phyloP scores from a whole-genome alignment of 1,140 invertebrate genomes.

The Stegodyphus dumicola region DNA sequence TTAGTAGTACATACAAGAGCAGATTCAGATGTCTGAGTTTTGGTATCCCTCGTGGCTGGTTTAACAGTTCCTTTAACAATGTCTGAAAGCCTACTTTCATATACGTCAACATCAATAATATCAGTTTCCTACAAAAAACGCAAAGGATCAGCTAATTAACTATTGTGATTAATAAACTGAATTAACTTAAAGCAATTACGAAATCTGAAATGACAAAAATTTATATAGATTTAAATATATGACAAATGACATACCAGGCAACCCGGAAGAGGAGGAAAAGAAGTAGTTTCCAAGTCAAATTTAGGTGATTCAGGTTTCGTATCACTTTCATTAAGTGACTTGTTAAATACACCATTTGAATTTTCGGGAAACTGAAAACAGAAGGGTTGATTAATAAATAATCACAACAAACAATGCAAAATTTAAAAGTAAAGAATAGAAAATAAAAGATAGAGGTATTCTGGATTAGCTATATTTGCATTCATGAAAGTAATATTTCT shows the following conservation, averaged over 20 bases:
- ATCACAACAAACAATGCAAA: no score
- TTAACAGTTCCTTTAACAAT: conserved; percentile 83
- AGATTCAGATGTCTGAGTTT: conserved; percentile 68
- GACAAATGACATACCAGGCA: conserved; percentile 64
- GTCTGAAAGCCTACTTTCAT: conserved; percentile 76
- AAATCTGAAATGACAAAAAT: no score
- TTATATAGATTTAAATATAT: no score
- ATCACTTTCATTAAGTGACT: conserved; percentile 39
- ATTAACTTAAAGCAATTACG: no score
- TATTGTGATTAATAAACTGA: no score
- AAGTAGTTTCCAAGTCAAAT: conserved; percentile 82
- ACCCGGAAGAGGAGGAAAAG: conserved; percentile 85
- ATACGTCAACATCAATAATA: conserved; percentile 64
- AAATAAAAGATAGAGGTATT: no score
- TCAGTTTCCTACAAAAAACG: conserved; percentile 43
- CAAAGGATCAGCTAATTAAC: no score
- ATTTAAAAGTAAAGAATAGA: no score
- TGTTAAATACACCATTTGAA: conserved; percentile 24
- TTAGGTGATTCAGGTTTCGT: conserved; percentile 67
- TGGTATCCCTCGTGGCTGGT: conserved; percentile 66
- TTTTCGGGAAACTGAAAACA: conserved; percentile 44
- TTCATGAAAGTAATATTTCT: no score
- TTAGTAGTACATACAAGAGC: conserved; percentile 61
- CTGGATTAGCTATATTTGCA: no score
- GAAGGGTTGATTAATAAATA: neutral